Evolutionary conservation across 2,797 vertebrate species (phyloP), one percentile per base, ranked within the genome.

Genomic region (Dallia pectoralis): DNA sequence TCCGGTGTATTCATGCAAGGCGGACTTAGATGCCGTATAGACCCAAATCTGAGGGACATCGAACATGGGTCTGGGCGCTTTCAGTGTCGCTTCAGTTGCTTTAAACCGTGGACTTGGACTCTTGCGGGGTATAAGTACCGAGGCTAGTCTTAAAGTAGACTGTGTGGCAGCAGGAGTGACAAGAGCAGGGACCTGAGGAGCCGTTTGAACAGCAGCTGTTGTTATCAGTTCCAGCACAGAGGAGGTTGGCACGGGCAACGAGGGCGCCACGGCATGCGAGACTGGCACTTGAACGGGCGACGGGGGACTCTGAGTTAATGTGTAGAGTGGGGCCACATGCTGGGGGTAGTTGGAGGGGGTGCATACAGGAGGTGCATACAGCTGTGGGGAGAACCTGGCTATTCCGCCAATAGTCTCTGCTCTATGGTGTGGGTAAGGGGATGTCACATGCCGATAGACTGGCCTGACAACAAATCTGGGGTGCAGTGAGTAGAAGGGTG

Each of bases 41-140:
- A 90, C 88, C 71, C 88, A 89, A 33, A 94, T 94, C 81, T 94
- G 86, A 68, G 93, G 93, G 69, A 94, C 93, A 48, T 94, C 93
- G 88, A 93, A 93, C 90, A 93, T 91, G 0, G 92, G 86, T 84
- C 84, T 93, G 65, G 91, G 90, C 3, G 90, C 87, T 90, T 80
- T 91, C 19, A 64, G 16, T 22, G 91, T 87, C 53, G 65, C 78
- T 73, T 92, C 89, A 0, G 80, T 87, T 72, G 89, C 87, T 84
- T 79, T 90, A 81, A 91, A 90, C 67, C 87, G 92, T 73, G 91
- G 92, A 80, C 85, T 91, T 81, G 91, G 85, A 83, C 91, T 90
- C 91, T 71, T 93, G n/a, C 71, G 67, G 78, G 85, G 86, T 62
- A 73, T 73, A n/a, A 74, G 27, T 32, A 59, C 74, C 29, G 48